Evolutionary conservation across 2,797 vertebrate species (phyloP).

Genomic region (Gymnothorax reevesii): DNA sequence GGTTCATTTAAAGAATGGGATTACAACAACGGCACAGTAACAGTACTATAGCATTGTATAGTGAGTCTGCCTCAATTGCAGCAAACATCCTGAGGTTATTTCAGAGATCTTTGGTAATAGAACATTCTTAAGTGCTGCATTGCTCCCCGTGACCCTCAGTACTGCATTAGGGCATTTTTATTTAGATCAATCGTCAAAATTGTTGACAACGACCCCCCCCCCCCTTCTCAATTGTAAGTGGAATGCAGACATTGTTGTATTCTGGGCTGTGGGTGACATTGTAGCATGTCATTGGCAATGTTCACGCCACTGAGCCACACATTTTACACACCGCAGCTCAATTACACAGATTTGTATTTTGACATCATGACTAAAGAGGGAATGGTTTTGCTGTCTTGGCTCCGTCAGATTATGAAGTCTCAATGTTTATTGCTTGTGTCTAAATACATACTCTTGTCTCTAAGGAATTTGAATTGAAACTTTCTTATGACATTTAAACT

Average conservation of each 20-base stretch:
- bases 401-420: neutral
- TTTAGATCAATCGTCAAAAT: neutral
- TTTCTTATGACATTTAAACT: neutral
- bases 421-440: neutral
- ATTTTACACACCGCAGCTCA: neutral
- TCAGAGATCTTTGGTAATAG: neutral
- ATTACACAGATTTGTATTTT: neutral
- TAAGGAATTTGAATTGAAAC: neutral
- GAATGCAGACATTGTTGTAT: neutral
- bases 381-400: neutral
- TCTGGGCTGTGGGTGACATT: neutral
- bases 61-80: constrained; percentile 13
- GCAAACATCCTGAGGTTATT: constrained; percentile 6
- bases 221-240: neutral
- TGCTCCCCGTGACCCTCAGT: neutral
- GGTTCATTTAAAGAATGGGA: neutral
- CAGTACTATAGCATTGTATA: constrained; percentile 13
- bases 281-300: neutral
- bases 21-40: constrained; percentile 10
- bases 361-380: neutral
- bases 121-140: neutral
- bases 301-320: neutral
- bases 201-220: neutral
- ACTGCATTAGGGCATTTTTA: neutral
- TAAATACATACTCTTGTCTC: neutral